Evolutionary conservation across 1,140 invertebrate species (phyloP).

Genomic region (Vollenhovia emeryi): DNA sequence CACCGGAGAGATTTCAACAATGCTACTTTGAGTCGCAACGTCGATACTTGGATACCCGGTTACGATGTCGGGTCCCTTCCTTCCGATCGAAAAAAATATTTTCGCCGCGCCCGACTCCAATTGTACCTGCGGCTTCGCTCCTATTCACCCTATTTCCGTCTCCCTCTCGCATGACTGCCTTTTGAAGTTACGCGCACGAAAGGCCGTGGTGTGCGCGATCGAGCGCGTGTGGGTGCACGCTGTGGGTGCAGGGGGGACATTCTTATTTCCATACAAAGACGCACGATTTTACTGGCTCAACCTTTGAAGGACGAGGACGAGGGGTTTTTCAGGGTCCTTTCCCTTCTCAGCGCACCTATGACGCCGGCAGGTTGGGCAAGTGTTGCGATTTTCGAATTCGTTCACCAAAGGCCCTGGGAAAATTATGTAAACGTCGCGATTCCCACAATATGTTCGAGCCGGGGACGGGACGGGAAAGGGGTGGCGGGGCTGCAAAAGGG

Average conservation of each 20-base stretch:
- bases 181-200: constrained; percentile 75
- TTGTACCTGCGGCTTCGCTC: constrained; percentile 51
- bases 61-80: constrained; percentile 37
- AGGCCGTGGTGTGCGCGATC: constrained; percentile 59
- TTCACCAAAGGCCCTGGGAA: constrained; percentile 75
- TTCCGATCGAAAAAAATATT: constrained; percentile 77
- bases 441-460: constrained; percentile 72
- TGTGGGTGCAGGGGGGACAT: constrained; percentile 68
- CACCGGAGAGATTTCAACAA: not conserved
- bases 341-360: constrained; percentile 41
- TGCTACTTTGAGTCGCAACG: not conserved
- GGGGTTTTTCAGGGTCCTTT: constrained; percentile 48
- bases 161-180: constrained; percentile 62
- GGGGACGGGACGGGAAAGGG: constrained; percentile 38
- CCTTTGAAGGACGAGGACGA: constrained; percentile 75
- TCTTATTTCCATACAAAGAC: constrained; percentile 81
- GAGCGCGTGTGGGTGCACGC: constrained; percentile 54
- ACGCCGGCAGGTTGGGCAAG: constrained; percentile 74
- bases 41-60: not conserved
- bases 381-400: constrained; percentile 80
- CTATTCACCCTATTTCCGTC: constrained; percentile 38
- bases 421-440: constrained; percentile 82
- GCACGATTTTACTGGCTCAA: constrained; percentile 75
- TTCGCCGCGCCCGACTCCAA: constrained; percentile 67
- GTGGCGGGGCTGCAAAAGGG: not conserved